phyloP scores from a whole-genome alignment of 1,140 invertebrate species.

The Scaptodrosophila lebanonensis region DNA sequence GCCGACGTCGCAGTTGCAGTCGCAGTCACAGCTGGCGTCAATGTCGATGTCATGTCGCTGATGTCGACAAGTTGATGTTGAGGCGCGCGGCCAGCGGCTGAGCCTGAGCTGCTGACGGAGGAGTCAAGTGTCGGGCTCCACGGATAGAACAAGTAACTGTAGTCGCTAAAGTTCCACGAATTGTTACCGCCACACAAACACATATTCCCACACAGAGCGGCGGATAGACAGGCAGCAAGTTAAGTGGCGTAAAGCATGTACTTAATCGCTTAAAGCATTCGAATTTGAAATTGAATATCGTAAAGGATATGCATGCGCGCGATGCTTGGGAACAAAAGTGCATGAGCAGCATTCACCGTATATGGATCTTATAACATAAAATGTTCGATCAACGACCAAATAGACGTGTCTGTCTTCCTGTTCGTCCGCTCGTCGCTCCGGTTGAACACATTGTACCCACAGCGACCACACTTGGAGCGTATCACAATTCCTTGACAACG shows the following conservation, averaged over 20 bases:
- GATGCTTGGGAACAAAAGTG: no score
- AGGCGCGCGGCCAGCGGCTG: neutral
- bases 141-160: slow-evolving; percentile 55
- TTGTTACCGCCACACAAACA: slow-evolving; percentile 14
- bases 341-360: slow-evolving; percentile 31
- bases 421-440: no score
- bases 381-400: no score
- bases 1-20: no score
- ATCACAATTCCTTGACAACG: no score
- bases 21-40: no score
- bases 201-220: neutral
- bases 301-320: slow-evolving; percentile 62
- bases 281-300: slow-evolving; percentile 73
- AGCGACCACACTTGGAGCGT: no score
- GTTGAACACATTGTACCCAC: no score
- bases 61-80: slow-evolving; percentile 20
- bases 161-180: slow-evolving; percentile 59
- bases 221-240: slow-evolving; percentile 57
- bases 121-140: slow-evolving; percentile 58
- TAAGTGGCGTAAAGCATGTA: slow-evolving; percentile 74
- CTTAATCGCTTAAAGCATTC: slow-evolving; percentile 76
- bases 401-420: no score
- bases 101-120: slow-evolving; percentile 2
- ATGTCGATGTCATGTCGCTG: slow-evolving; percentile 58
- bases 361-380: no score